A percentile compares a stretch with the other conserved stretches of the same genome.
Conservation (phyloP, 2,113 vertebrate species). For the Delphinapterus leucas region DNA sequence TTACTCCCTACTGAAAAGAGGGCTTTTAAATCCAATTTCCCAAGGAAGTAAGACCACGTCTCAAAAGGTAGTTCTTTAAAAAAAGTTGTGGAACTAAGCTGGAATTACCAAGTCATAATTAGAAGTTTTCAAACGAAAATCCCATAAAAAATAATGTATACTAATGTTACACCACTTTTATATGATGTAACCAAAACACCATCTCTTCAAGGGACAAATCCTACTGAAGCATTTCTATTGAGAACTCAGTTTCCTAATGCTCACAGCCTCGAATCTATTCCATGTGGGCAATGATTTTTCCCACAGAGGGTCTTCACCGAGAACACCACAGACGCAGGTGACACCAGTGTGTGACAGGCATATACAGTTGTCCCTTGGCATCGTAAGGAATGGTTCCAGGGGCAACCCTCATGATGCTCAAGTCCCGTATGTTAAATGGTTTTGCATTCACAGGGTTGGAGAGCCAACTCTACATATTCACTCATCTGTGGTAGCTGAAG, state of each 20-base stretch:
- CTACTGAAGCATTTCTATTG: not conserved
- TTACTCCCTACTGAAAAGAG: not conserved
- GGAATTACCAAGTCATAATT: not conserved
- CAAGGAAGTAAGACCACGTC: not conserved
- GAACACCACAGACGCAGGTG: too few species aligned
- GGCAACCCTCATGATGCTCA: too few species aligned
- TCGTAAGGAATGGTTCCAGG: too few species aligned
- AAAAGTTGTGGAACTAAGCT: not conserved
- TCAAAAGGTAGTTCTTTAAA: not conserved
- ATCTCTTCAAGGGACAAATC: not conserved
- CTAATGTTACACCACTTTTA: not conserved
- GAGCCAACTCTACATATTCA: too few species aligned
- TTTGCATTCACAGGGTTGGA: too few species aligned
- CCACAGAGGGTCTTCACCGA: not conserved
- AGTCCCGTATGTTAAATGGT: too few species aligned
- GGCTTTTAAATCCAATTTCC: not conserved
- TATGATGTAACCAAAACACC: not conserved
- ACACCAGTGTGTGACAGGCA: not conserved
- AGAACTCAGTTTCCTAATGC: not conserved
- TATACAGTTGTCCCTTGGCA: too few species aligned
- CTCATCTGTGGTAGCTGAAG: too few species aligned
- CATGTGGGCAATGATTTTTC: not conserved
- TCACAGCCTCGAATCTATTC: not conserved
- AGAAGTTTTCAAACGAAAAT: not conserved
- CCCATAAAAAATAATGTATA: not conserved